These are phyloP conservation scores for Heterotis niloticus DNA, from an alignment of 2,113 vertebrate species.

Conservation along the genomic window DNA sequence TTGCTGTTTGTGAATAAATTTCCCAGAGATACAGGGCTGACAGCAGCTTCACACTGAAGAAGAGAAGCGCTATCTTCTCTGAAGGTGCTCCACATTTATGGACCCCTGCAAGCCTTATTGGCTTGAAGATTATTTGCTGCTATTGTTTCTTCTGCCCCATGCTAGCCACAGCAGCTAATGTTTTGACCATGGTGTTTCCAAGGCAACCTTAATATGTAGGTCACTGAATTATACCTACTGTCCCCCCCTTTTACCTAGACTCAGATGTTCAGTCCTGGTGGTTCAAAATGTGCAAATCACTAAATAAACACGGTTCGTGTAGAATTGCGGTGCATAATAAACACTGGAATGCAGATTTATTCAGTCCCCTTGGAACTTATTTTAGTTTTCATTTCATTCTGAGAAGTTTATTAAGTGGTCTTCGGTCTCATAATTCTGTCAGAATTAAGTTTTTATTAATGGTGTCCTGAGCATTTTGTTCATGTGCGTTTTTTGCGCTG, in stretches of 20 bases:
- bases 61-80: not conserved
- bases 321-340: too few species aligned
- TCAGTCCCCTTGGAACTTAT: not conserved
- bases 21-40: not conserved
- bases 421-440: not conserved
- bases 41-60: not conserved
- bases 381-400: not conserved
- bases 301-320: not conserved
- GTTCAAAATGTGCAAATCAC: not conserved
- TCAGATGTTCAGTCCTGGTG: not conserved
- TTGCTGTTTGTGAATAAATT: not conserved
- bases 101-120: not conserved
- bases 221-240: constrained; percentile 15
- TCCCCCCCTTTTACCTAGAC: not conserved
- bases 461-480: not conserved
- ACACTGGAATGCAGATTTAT: too few species aligned
- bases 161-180: not conserved
- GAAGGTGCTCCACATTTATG: not conserved
- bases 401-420: not conserved
- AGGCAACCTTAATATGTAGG: constrained; percentile 26
- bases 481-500: not conserved
- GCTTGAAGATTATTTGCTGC: not conserved
- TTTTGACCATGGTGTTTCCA: constrained; percentile 22
- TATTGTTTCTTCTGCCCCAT: not conserved
- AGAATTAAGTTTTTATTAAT: not conserved